Evolutionary conservation across 2,797 vertebrate genomes (phyloP), one percentile per base, ranked within the genome.

Genomic region (Cyclopterus lumpus): DNA sequence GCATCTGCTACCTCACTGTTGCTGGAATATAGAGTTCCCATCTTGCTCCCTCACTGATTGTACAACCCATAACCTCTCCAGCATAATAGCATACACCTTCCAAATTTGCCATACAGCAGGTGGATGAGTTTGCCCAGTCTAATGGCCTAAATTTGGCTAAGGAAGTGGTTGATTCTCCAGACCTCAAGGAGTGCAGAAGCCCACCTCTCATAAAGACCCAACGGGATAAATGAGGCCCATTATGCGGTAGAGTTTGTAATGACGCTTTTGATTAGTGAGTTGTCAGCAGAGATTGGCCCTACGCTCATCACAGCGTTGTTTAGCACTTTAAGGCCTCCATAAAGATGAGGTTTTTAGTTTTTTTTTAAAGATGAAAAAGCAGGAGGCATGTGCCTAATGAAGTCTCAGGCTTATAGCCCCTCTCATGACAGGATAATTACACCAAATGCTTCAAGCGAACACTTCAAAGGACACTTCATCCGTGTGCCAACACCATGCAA

Each of bases 361-460:
- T 87, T 57, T 71, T 82, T 80, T 26, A 89, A 87, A 92, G 91
- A 92, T 90, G 83, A 92, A 93, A 92, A 93, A 89, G 89, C 81
- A 86, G 84, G 72, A 87, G 87, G 86, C 84, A 88, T 84, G 86
- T 81, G 88, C 85, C 86, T 93, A 93, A 94, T 94, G 92, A 95
- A 93, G 86, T 91, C 84, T 84, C 81, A 62, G 88, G 91, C 89
- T 91, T 91, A 87, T 87, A 92, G 92, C 84, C 84, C 82, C 86
- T 87, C 91, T 93, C 91, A 87, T 92, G 92, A 95, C 93, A 93
- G 90, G 88, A 91, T 94, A 94, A 95, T 95, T 94, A 95, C 85
- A 82, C 75, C 89, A 90, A 94, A 93, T 86, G 86, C 92, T 93
- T 88, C 82, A 83, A 91, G 87, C 84, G 44, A 89, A 89, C 88